Conservation (phyloP, 2,113 vertebrate genomes). For the Penelope pileata region DNA sequence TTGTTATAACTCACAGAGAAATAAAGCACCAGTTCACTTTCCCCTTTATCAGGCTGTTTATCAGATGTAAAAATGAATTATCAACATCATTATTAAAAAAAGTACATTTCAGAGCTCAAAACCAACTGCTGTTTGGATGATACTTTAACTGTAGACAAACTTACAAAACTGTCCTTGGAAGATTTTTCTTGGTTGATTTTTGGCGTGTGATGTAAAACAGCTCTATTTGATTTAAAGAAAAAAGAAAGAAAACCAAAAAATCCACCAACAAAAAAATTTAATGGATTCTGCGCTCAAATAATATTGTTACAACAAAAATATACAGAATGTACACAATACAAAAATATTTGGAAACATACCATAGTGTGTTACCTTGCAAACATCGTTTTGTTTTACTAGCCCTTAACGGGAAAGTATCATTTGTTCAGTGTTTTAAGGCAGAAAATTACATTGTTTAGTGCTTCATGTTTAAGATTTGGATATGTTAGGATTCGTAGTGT, state of each 20-base stretch:
- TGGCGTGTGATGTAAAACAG: neutral
- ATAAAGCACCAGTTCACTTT: neutral
- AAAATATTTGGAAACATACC: constrained; percentile 79
- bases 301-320: constrained; percentile 80
- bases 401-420: constrained; percentile 62
- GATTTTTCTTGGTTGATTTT: neutral
- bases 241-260: neutral
- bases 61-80: neutral
- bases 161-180: neutral
- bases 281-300: constrained; percentile 77
- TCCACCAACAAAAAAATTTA: constrained; percentile 64
- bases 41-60: neutral
- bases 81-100: neutral
- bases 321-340: constrained; percentile 82
- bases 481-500: neutral
- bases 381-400: constrained; percentile 60
- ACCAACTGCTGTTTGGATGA: neutral
- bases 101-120: neutral
- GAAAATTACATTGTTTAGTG: constrained; percentile 60
- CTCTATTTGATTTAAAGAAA: neutral
- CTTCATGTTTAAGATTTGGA: constrained; percentile 37
- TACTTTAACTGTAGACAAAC: neutral
- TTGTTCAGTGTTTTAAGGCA: constrained; percentile 78
- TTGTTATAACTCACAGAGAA: neutral
- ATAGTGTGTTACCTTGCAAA: constrained; percentile 59